Conservation (phyloP, 2,888 invertebrate genomes). For the Plemyria rubiginata region DNA sequence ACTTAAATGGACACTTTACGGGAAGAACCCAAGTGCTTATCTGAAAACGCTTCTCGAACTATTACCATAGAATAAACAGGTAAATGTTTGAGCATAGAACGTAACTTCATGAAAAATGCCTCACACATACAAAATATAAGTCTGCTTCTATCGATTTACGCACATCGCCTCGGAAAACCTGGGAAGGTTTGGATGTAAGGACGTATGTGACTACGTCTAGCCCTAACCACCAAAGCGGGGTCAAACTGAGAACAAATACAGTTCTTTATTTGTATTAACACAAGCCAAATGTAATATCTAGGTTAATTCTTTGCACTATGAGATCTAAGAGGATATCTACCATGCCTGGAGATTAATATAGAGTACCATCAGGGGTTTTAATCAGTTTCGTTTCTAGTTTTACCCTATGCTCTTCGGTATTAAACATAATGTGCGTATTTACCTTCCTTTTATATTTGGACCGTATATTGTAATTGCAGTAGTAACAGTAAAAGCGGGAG, state of each 20-base stretch:
- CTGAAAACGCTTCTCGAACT: slow-evolving; percentile 52
- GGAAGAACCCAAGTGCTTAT: slow-evolving; percentile 45
- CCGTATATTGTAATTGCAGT: slow-evolving; percentile 36
- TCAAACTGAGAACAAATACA: no score
- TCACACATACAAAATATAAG: neutral
- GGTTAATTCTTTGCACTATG: no score
- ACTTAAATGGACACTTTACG: slow-evolving; percentile 51
- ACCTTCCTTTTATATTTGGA: slow-evolving; percentile 42
- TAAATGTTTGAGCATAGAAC: neutral
- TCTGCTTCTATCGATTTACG: neutral
- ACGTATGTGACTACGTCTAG: no score
- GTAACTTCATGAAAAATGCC: neutral
- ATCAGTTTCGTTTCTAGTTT: slow-evolving; percentile 18
- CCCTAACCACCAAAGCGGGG: no score
- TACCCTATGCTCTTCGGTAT: slow-evolving; percentile 9
- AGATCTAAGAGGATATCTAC: no score
- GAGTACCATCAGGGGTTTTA: neutral
- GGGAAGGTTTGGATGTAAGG: no score
- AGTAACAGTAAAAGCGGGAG: slow-evolving; percentile 25
- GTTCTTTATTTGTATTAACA: no score
- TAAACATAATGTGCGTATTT: slow-evolving; percentile 42
- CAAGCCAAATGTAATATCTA: no score
- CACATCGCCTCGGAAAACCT: no score
- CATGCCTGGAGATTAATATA: no score
- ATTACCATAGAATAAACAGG: slow-evolving; percentile 35